Evolutionary conservation across 2,797 vertebrate genomes (phyloP).

Genomic region (Anniella stebbinsi): DNA sequence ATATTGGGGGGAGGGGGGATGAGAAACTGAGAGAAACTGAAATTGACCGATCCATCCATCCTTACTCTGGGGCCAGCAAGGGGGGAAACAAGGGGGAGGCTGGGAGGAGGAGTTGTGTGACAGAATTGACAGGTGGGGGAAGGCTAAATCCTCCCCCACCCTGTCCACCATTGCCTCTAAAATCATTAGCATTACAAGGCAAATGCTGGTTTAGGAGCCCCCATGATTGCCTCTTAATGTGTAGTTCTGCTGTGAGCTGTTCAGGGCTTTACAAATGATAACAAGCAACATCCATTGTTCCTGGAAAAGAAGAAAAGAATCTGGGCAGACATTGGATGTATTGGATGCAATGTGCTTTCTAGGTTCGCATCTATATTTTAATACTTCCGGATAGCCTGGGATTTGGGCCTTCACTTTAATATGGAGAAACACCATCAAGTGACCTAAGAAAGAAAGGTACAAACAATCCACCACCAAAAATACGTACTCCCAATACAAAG

Average conservation of each 20-base stretch:
- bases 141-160: not conserved
- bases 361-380: not conserved
- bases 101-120: not conserved
- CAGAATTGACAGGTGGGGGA: not conserved
- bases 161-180: no score
- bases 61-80: not conserved
- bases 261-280: not conserved
- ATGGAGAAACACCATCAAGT: not conserved
- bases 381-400: not conserved
- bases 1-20: no score
- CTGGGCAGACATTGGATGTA: not conserved
- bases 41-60: no score
- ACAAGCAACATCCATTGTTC: not conserved
- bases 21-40: no score
- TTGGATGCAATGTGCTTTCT: not conserved
- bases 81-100: not conserved
- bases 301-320: not conserved
- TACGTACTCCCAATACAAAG: not conserved
- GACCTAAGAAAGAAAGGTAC: not conserved
- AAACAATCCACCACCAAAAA: not conserved
- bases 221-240: not conserved
- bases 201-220: not conserved
- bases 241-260: not conserved
- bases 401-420: not conserved
- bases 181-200: not conserved